phyloP scores from a whole-genome alignment of 2,797 vertebrate species.

The Bovichtus variegatus region DNA sequence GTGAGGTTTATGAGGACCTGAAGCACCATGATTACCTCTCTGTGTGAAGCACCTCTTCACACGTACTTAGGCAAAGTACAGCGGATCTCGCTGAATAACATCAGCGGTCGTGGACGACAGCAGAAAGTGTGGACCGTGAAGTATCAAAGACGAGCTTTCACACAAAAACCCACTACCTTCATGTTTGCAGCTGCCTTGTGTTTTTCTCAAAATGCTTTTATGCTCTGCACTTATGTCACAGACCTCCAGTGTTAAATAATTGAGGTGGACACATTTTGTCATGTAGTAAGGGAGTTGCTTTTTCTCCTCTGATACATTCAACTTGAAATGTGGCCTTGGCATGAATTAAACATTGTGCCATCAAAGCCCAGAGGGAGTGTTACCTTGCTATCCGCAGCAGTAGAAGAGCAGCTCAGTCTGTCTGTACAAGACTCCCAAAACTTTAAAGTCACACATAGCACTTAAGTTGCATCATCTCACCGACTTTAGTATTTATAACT shows the following conservation, averaged over 20 bases:
- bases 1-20: constrained; percentile 38
- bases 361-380: constrained; percentile 56
- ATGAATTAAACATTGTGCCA: constrained; percentile 73
- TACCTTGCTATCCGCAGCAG: constrained; percentile 46
- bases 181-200: constrained; percentile 14
- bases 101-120: neutral
- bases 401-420: constrained; percentile 18
- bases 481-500: constrained; percentile 66
- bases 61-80: constrained; percentile 49
- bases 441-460: constrained; percentile 34
- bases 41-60: constrained; percentile 55
- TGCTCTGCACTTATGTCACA: constrained; percentile 35
- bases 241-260: constrained; percentile 52
- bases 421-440: constrained; percentile 37
- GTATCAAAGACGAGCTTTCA: constrained; percentile 20
- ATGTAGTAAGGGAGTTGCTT: constrained; percentile 17
- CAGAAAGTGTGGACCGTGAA: constrained; percentile 17
- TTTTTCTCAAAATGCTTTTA: constrained; percentile 17
- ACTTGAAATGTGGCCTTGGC: constrained; percentile 41
- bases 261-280: constrained; percentile 51
- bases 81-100: constrained; percentile 34
- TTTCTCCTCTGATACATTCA: constrained; percentile 47
- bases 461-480: constrained; percentile 62
- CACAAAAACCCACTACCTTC: neutral
- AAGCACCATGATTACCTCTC: constrained; percentile 35